phyloP scores from a whole-genome alignment of 37 sponge, comb jelly and placozoan species.

The Mnemiopsis leidyi region DNA sequence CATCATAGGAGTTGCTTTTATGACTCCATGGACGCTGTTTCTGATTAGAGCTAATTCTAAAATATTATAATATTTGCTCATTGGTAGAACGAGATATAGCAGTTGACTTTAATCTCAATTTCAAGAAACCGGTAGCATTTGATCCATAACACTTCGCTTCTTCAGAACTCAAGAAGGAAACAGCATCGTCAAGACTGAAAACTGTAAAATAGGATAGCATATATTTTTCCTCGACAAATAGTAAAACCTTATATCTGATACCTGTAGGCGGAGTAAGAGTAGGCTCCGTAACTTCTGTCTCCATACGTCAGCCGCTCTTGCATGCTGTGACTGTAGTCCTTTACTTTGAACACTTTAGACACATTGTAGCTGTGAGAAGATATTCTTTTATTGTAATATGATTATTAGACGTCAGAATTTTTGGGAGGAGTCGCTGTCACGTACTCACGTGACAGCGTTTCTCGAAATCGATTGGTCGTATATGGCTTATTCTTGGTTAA shows the following conservation, averaged over 20 bases:
- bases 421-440: no score
- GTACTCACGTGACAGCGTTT: no score
- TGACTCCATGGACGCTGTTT: not conserved
- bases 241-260: not conserved
- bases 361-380: not conserved
- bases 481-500: no score
- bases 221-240: not conserved
- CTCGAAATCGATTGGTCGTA: no score
- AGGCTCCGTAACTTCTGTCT: conserved; percentile 7
- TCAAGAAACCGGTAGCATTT: not conserved
- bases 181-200: no score
- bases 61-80: not conserved
- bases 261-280: conserved; percentile 49
- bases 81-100: not conserved
- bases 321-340: not conserved
- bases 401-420: no score
- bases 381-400: no score
- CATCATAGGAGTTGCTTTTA: not conserved
- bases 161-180: no score
- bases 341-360: not conserved
- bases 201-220: no score
- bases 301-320: conserved; percentile 10
- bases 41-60: not conserved
- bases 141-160: not conserved
- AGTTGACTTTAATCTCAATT: not conserved